Base-by-base conservation (phyloP, 2,888 invertebrate species). In the Halocaridina rubra region DNA sequence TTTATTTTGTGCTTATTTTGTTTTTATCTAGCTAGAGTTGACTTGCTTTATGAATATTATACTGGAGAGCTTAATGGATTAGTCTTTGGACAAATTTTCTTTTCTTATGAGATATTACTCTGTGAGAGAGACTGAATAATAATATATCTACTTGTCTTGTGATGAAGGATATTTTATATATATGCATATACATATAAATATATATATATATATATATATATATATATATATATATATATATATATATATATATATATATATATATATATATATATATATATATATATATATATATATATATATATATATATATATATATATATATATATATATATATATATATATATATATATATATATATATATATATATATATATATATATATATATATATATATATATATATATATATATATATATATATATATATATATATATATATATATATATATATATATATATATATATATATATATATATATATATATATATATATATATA, bases 401-500 rank as follows among this genome's bases (percentile, higher is more conserved):
- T 57, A 76, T 76, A 76, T 76, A 75, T 53, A 75, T 75, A 53
- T 53, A 75, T 75, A 59, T 76, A 76, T 76, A 76, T 76, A 76
- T 80, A 53, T 72, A 80, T 72, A 72, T 46, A 80, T 71, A 80
- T 72, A 71, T 72, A 80, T 69, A 33, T 80, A 61, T 78, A 64
- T 78, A 78, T 78, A 78, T 78, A 78, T 78, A 64, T 78, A 78
- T 78, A 78, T 78, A 78, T 64, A 78, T 78, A 78, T 78, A 78
- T 78, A 78, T 78, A 78, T 64, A 64, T 78, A 78, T 78, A 78
- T 78, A 64, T 78, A 78, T 64, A 78, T 64, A 64, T 64, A 80
- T 71, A 71, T 71, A 80, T 80, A 80, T 71, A 80, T 80, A 71
- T 71, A 80, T 80, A 80, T 80, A 80, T 80, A 80, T 71, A 80